Conservation (phyloP, 2,113 vertebrate genomes). For the Maccullochella peelii region DNA sequence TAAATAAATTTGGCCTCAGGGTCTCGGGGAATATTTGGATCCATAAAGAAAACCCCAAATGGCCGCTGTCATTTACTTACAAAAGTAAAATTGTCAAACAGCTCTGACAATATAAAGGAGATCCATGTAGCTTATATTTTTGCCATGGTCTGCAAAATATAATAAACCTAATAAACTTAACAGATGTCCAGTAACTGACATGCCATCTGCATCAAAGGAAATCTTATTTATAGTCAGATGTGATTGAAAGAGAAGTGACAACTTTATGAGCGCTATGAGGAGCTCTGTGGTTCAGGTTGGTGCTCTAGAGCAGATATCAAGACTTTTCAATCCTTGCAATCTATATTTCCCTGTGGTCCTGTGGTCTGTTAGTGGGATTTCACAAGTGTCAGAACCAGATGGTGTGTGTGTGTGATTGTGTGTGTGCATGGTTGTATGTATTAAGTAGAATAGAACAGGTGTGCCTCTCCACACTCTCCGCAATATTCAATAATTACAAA, state of each 20-base stretch:
- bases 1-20: constrained; percentile 48
- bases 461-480: constrained; percentile 15
- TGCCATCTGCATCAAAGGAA: constrained; percentile 25
- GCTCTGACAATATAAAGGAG: constrained; percentile 12
- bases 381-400: constrained; percentile 60
- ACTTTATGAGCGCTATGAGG: neutral
- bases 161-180: constrained; percentile 35
- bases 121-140: neutral
- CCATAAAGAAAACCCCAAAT: constrained; percentile 38
- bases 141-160: constrained; percentile 8
- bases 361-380: constrained; percentile 48
- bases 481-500: constrained; percentile 47
- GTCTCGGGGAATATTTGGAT: constrained; percentile 47
- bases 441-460: constrained; percentile 50
- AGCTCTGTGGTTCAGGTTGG: neutral
- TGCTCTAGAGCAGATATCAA: constrained; percentile 9
- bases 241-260: constrained; percentile 27
- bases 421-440: constrained; percentile 26
- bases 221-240: constrained; percentile 13
- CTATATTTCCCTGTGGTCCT: constrained; percentile 39
- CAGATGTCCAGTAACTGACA: constrained; percentile 37
- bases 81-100: constrained; percentile 40
- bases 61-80: constrained; percentile 46
- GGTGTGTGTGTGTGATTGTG: constrained; percentile 43
- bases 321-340: constrained; percentile 31